phyloP scores from a whole-genome alignment of 2,797 vertebrate genomes.

The Lepidocolaptes lacrymiger region DNA sequence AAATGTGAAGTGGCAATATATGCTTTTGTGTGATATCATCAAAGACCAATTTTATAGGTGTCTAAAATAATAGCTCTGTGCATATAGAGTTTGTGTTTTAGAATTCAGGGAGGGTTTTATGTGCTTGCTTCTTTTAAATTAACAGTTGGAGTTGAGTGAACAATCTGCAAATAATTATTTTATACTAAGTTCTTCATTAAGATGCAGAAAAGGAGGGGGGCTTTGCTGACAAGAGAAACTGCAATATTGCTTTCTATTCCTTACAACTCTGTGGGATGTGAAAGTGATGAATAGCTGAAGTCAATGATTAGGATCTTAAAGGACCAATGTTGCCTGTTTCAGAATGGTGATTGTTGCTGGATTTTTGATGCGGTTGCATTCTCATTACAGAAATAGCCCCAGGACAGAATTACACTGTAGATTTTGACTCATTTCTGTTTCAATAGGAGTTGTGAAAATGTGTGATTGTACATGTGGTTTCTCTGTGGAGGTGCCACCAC shows the following conservation, averaged over 20 bases:
- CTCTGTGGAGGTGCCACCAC: not conserved
- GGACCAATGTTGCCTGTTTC: not conserved
- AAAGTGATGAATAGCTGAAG: not conserved
- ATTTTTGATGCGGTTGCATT: not conserved
- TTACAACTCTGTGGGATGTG: conserved; percentile 27
- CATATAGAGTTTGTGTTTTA: conserved; percentile 3
- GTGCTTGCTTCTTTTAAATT: conserved; percentile 41
- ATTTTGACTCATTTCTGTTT: not conserved
- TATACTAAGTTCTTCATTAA: conserved; percentile 50
- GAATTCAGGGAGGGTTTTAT: conserved; percentile 19
- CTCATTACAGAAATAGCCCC: not conserved
- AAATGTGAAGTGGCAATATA: not conserved
- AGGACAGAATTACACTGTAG: not conserved
- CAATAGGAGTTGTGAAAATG: not conserved
- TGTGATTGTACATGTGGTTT: not conserved
- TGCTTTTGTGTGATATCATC: not conserved
- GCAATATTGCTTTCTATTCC: not conserved
- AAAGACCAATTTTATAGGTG: not conserved
- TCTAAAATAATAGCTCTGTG: conserved; percentile 1
- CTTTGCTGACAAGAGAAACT: conserved; percentile 1
- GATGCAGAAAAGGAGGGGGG: not conserved
- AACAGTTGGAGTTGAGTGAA: conserved; percentile 39
- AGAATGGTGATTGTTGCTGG: not conserved
- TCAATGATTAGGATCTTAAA: not conserved
- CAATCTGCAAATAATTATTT: conserved; percentile 44